Evolutionary conservation across 2,113 vertebrate genomes (phyloP).

Genomic region (Lasiurus cinereus): DNA sequence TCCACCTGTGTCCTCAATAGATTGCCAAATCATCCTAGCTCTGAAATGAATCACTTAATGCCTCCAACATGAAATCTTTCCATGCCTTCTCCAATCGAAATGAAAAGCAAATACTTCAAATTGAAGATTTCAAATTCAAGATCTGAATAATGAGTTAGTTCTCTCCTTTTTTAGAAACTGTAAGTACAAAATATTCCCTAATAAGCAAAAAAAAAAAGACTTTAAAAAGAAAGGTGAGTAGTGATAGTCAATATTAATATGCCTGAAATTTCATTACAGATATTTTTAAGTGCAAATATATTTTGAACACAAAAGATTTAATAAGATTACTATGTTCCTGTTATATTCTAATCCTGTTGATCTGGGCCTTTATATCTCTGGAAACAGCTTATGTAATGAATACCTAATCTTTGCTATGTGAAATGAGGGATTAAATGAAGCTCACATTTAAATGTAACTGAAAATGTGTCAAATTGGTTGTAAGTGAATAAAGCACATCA

Average conservation of each 20-base stretch:
- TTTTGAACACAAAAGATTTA: conserved; percentile 79
- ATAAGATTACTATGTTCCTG: conserved; percentile 48
- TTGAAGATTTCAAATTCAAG: conserved; percentile 67
- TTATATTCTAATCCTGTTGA: conserved; percentile 75
- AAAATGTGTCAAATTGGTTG: conserved; percentile 75
- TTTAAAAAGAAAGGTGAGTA: neutral
- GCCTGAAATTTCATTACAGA: conserved; percentile 56
- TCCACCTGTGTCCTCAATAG: conserved; percentile 3
- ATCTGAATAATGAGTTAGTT: conserved; percentile 57
- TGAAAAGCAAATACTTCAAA: conserved; percentile 58
- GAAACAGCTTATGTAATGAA: conserved; percentile 69
- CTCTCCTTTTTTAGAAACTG: neutral
- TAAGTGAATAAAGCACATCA: conserved; percentile 70
- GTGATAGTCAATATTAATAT: conserved; percentile 63
- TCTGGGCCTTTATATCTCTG: conserved; percentile 54
- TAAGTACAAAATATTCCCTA: conserved; percentile 36
- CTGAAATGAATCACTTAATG: conserved; percentile 64
- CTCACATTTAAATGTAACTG: conserved; percentile 68
- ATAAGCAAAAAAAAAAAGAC: conserved; percentile 55
- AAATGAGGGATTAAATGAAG: conserved; percentile 74
- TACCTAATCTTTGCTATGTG: conserved; percentile 58
- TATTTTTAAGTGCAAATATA: conserved; percentile 67
- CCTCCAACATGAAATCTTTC: conserved; percentile 55
- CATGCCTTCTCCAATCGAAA: conserved; percentile 53
- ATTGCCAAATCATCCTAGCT: conserved; percentile 50